phyloP scores from a whole-genome alignment of 2,113 vertebrate genomes.

The Cinclus mexicanus region DNA sequence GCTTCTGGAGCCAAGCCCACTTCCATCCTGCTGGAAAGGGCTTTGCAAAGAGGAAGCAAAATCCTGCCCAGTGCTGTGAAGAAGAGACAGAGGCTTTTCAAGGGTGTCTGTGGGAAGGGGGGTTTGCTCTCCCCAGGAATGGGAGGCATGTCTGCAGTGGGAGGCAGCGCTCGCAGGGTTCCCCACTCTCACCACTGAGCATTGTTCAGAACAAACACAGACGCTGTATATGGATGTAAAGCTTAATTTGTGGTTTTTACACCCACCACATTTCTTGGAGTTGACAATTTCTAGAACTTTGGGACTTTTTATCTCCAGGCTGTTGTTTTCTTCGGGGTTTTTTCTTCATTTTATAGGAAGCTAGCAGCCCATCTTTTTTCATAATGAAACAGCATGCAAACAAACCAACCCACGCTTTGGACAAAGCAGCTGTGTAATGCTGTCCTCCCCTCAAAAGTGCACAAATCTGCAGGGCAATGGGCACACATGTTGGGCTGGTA shows the following conservation, averaged over 20 bases:
- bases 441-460: not conserved
- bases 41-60: slow-evolving; percentile 26
- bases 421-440: not conserved
- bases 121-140: not conserved
- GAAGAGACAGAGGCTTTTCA: not conserved
- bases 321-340: not conserved
- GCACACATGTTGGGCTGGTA: not conserved
- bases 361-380: not conserved
- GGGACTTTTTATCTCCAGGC: not conserved
- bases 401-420: not conserved
- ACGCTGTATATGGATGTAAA: not conserved
- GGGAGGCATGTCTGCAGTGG: slow-evolving; percentile 56
- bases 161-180: not conserved
- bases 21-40: not conserved
- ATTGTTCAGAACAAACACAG: not conserved
- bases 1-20: not conserved
- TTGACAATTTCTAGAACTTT: slow-evolving; percentile 25
- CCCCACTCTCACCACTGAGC: not conserved
- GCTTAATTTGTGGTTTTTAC: slow-evolving; percentile 31
- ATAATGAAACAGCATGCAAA: not conserved
- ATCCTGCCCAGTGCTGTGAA: not conserved
- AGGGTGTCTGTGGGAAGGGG: slow-evolving; percentile 27
- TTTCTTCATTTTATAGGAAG: not conserved
- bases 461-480: not conserved
- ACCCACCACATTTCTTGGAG: slow-evolving; percentile 48